Evolutionary conservation across 2,797 vertebrate species (phyloP).

Genomic region (Coreius guichenoti): DNA sequence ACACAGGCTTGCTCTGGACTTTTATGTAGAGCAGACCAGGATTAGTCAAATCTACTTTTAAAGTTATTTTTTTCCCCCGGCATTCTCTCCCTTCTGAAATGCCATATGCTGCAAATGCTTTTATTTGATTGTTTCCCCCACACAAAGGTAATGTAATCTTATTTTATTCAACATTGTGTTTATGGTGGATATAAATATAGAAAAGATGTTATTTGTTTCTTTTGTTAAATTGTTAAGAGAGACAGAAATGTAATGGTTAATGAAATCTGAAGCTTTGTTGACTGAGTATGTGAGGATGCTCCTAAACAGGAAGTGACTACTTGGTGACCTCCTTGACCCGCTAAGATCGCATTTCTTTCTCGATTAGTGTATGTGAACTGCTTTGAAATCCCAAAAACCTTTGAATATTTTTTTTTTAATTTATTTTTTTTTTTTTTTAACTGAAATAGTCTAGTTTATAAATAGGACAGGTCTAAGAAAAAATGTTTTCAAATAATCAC

Average conservation of each 20-base stretch:
- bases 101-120: constrained; percentile 3
- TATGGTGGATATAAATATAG: neutral
- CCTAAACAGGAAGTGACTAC: constrained; percentile 5
- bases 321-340: constrained; percentile 13
- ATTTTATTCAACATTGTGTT: constrained; percentile 3
- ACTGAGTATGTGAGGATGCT: neutral
- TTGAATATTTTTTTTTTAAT: neutral
- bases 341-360: neutral
- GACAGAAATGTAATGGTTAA: constrained; percentile 13
- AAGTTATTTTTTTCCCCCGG: neutral
- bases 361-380: neutral
- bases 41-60: constrained; percentile 29
- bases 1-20: constrained; percentile 18
- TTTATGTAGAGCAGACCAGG: constrained; percentile 23
- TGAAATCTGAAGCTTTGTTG: neutral
- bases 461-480: constrained; percentile 8
- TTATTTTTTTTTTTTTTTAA: neutral
- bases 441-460: neutral
- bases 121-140: neutral
- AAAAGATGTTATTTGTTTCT: neutral
- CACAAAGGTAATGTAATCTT: neutral
- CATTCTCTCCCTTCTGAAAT: neutral
- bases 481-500: neutral
- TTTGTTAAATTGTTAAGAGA: neutral
- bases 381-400: constrained; percentile 12